These are phyloP conservation scores for Microctenopoma stevenorrisi DNA, from an alignment of 2,797 vertebrate species.

Conservation along the genomic window DNA sequence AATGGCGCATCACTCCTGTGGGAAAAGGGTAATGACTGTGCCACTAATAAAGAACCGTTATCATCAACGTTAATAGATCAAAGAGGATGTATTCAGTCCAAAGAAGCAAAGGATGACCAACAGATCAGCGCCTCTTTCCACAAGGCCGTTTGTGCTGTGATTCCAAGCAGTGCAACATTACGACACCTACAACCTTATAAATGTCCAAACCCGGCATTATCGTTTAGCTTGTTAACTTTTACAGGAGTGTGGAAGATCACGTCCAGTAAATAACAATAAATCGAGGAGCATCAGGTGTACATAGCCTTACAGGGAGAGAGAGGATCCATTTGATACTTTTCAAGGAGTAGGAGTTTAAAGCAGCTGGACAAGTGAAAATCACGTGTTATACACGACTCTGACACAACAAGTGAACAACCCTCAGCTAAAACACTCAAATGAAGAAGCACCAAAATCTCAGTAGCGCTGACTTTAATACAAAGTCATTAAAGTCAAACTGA, in stretches of 20 bases:
- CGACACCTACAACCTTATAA: slow-evolving; percentile 62
- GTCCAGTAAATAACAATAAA: slow-evolving; percentile 66
- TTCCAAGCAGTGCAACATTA: slow-evolving; percentile 9
- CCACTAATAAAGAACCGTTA: slow-evolving; percentile 77
- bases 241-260: slow-evolving; percentile 62
- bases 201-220: slow-evolving; percentile 67
- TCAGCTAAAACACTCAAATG: no score
- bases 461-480: no score
- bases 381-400: no score
- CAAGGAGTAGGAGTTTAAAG: slow-evolving; percentile 44
- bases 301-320: slow-evolving; percentile 46
- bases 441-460: no score
- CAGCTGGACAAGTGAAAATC: slow-evolving; percentile 43
- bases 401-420: no score
- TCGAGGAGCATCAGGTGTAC: slow-evolving; percentile 41
- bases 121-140: slow-evolving; percentile 58
- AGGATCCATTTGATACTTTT: slow-evolving; percentile 29
- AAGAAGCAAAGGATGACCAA: slow-evolving; percentile 44
- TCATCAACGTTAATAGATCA: slow-evolving; percentile 75
- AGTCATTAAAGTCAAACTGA: no score
- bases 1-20: slow-evolving; percentile 56
- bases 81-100: slow-evolving; percentile 69
- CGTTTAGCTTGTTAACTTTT: slow-evolving; percentile 72
- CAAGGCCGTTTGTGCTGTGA: slow-evolving; percentile 39
- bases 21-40: slow-evolving; percentile 68